Base-by-base conservation (phyloP, 2,797 vertebrate species). In the Limnodromus scolopaceus region DNA sequence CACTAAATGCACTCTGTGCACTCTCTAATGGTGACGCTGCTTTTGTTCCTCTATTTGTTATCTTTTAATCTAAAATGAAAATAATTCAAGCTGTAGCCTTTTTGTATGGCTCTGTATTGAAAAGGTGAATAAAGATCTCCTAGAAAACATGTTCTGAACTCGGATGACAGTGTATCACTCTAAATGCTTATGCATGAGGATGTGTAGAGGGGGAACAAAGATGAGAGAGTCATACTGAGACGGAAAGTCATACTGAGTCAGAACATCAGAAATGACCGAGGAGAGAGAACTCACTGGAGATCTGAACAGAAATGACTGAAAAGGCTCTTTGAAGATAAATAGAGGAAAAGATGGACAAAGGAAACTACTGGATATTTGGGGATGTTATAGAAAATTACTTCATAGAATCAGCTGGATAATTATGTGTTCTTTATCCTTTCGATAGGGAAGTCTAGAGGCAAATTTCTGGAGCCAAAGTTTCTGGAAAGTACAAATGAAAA, bases 21-120 rank as follows among this genome's bases (percentile, higher is more conserved):
- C 41, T 77, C 32, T 60, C n/a, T 80, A 82, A 79, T 36, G 27
- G 41, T 63, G 79, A 71, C n/a, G 16, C 46, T 91, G 70, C 46
- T 95, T 96, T 92, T 96, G 39, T 84, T 92, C 87, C 36, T 79
- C 36, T 81, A n/a, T 87, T 93, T 92, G 57, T 77, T 86, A 69
- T 76, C 65, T 94, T 89, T 80, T 65, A 89, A 83, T 87, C 53
- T 74, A 93, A 93, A 92, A 76, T 76, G 41, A 93, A 89, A 92
- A 77, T 69, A 88, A 85, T 70, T 84, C 36, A 69, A 61, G 25
- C 61, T 4, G 11, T 53, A 58, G 41, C 32, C 24, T 86, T 95
- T 95, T 75, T 82, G 19, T 43, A 74, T 12, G 25, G 63, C 60
- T 86, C 41, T 54, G 22, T 60, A 87, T 34, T 88, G 66, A 76